Conservation (phyloP, 2,888 invertebrate species). For the Cephus spinipes region DNA sequence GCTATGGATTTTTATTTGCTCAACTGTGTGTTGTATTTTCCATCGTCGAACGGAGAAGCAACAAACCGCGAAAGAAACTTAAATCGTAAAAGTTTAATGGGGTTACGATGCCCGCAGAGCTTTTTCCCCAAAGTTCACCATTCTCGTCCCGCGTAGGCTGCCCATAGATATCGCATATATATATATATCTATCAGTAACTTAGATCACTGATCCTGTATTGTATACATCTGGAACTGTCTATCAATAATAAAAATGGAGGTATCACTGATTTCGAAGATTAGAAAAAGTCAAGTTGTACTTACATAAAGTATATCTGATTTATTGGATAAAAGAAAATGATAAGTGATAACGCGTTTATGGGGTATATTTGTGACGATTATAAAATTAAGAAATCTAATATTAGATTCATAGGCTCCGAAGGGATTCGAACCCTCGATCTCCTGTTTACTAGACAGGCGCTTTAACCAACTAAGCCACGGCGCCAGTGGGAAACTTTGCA, state of each 20-base stretch:
- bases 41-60: slow-evolving; percentile 1
- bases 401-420: slow-evolving; percentile 68
- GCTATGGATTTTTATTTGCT: slow-evolving; percentile 8
- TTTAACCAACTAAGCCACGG: slow-evolving; percentile 86
- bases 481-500: slow-evolving; percentile 63
- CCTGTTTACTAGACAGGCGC: slow-evolving; percentile 80
- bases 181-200: neutral
- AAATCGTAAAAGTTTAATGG: slow-evolving; percentile 58
- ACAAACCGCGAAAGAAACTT: slow-evolving; percentile 39
- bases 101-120: slow-evolving; percentile 31
- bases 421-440: slow-evolving; percentile 78
- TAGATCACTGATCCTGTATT: neutral
- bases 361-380: neutral
- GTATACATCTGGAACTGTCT: neutral
- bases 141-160: neutral
- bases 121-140: slow-evolving; percentile 13
- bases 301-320: neutral
- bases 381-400: neutral
- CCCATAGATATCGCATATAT: neutral
- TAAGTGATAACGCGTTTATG: neutral
- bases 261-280: neutral
- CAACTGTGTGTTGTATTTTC: slow-evolving; percentile 1
- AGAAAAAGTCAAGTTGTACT: neutral
- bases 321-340: neutral
- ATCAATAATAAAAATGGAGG: neutral